phyloP scores from a whole-genome alignment of 1,140 invertebrate genomes.

The Drosophila tani region DNA sequence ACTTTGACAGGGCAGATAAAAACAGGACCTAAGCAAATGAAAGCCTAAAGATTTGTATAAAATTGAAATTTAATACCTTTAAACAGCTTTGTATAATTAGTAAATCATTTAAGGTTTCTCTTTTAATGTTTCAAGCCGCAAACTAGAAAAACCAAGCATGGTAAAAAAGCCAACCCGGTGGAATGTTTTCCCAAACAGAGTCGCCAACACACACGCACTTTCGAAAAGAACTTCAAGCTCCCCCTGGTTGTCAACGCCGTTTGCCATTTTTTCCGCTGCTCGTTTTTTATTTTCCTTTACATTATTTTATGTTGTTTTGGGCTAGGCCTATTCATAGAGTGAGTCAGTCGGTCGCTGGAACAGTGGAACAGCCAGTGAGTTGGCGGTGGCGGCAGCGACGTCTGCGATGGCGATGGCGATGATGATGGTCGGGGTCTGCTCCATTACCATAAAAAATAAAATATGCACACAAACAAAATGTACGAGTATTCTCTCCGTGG shows the following conservation, averaged over 20 bases:
- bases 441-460: slow-evolving; percentile 57
- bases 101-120: not conserved
- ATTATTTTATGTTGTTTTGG: slow-evolving; percentile 49
- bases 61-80: too few relatives aligned
- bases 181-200: slow-evolving; percentile 28
- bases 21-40: too few relatives aligned
- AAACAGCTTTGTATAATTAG: too few relatives aligned
- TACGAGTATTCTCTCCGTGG: slow-evolving; percentile 24
- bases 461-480: slow-evolving; percentile 43
- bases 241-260: slow-evolving; percentile 44
- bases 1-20: too few relatives aligned
- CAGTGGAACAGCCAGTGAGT: slow-evolving; percentile 43
- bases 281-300: slow-evolving; percentile 12
- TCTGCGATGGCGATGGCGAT: slow-evolving; percentile 13
- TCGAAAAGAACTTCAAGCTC: slow-evolving; percentile 17
- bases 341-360: slow-evolving; percentile 52
- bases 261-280: slow-evolving; percentile 48
- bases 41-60: too few relatives aligned
- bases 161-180: slow-evolving; percentile 3
- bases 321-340: slow-evolving; percentile 60
- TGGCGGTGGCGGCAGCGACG: slow-evolving; percentile 8
- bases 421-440: slow-evolving; percentile 39
- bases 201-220: slow-evolving; percentile 16
- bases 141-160: not conserved
- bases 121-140: not conserved